A percentile compares a stretch with the other conserved stretches of the same genome.
phyloP scores from a whole-genome alignment of 2,113 vertebrate genomes.

The Vulpes ferrilata region DNA sequence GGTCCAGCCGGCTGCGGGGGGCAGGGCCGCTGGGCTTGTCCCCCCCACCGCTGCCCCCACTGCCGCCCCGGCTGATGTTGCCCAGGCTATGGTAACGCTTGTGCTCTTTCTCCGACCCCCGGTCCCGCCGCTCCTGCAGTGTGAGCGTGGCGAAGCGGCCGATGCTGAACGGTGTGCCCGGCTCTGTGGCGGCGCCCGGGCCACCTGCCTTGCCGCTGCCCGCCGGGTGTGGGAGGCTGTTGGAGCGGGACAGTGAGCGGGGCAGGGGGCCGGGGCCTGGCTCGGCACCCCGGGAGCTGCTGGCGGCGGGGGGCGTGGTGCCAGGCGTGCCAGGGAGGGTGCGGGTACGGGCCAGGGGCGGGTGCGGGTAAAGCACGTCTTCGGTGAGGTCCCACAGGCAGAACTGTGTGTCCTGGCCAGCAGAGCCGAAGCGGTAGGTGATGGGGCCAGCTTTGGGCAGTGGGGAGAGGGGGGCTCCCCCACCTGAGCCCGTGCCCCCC shows the following conservation, averaged over 20 bases:
- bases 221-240: slow-evolving; percentile 94
- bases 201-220: slow-evolving; percentile 87
- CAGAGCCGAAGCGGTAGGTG: slow-evolving; percentile 95
- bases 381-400: slow-evolving; percentile 96
- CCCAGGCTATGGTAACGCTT: slow-evolving; percentile 95
- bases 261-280: slow-evolving; percentile 86
- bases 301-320: slow-evolving; percentile 85
- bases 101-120: slow-evolving; percentile 90
- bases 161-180: slow-evolving; percentile 89
- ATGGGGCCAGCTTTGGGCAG: slow-evolving; percentile 90
- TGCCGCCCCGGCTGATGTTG: slow-evolving; percentile 93
- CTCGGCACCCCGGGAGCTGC: slow-evolving; percentile 84
- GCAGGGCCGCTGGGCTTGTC: slow-evolving; percentile 90
- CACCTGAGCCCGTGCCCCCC: slow-evolving; percentile 87
- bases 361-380: slow-evolving; percentile 91
- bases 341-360: slow-evolving; percentile 89
- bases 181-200: slow-evolving; percentile 37
- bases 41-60: slow-evolving; percentile 87
- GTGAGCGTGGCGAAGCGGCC: slow-evolving; percentile 94
- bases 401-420: slow-evolving; percentile 96
- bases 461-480: slow-evolving; percentile 90
- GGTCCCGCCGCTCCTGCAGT: slow-evolving; percentile 87
- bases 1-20: slow-evolving; percentile 89
- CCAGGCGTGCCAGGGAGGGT: slow-evolving; percentile 90
- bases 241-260: slow-evolving; percentile 94